phyloP scores from a whole-genome alignment of 2,888 invertebrate species.

The Calameuta pallipes region DNA sequence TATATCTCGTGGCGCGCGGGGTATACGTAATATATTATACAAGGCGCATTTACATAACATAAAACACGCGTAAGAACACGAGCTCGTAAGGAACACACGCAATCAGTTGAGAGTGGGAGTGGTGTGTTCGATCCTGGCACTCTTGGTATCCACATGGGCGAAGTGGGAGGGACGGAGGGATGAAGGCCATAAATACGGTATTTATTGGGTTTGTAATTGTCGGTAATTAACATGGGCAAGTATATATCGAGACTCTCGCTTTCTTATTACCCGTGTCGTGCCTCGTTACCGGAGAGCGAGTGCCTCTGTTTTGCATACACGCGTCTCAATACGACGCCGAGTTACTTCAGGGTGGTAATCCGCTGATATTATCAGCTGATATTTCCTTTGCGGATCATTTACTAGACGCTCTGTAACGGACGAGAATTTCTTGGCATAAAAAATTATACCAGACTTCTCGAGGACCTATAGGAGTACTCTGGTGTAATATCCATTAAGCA shows the following conservation, averaged over 20 bases:
- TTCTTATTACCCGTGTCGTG: constrained; percentile 49
- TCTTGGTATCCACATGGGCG: constrained; percentile 14
- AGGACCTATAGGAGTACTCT: background rate
- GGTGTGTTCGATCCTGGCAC: constrained; percentile 17
- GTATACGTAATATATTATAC: constrained; percentile 24
- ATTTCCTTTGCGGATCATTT: background rate
- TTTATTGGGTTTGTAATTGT: constrained; percentile 58
- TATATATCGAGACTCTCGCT: constrained; percentile 40
- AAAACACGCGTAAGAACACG: constrained; percentile 32
- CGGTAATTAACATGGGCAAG: constrained; percentile 56
- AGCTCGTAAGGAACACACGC: constrained; percentile 16
- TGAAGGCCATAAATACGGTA: constrained; percentile 49
- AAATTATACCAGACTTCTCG: background rate
- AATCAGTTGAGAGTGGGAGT: constrained; percentile 8
- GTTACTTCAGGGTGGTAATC: constrained; percentile 5
- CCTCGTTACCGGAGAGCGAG: constrained; percentile 48
- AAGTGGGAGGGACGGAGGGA: background rate
- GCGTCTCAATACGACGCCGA: constrained; percentile 41
- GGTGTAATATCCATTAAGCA: background rate
- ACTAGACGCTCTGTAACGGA: background rate
- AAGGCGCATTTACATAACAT: constrained; percentile 42
- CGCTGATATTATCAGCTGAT: background rate
- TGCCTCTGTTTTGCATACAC: constrained; percentile 51
- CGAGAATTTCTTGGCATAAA: background rate
- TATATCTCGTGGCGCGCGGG: constrained; percentile 25